Percentiles rank a stretch among this genome's conserved stretches.
Conservation (phyloP, 2,113 vertebrate genomes). For the Cyanoramphus novaezelandiae region DNA sequence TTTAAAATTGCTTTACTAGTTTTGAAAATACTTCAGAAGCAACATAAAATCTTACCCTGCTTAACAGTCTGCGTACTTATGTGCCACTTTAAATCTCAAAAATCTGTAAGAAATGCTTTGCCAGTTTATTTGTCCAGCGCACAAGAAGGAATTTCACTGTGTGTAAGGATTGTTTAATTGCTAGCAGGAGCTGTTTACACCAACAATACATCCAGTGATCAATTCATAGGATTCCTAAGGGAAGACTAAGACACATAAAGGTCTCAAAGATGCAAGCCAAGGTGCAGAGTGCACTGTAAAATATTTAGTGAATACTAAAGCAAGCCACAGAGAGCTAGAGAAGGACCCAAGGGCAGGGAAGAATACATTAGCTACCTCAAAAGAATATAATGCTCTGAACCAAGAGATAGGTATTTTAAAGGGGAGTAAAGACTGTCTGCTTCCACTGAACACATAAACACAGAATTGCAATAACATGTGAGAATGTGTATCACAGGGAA, state of each 20-base stretch:
- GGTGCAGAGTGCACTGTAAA: neutral
- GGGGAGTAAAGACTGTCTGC: neutral
- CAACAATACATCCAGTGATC: neutral
- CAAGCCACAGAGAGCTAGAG: neutral
- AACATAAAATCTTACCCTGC: neutral
- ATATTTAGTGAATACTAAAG: conserved; percentile 36
- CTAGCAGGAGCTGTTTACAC: neutral
- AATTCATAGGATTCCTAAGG: conserved; percentile 27
- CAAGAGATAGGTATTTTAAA: neutral
- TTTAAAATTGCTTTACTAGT: neutral
- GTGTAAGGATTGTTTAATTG: conserved; percentile 5
- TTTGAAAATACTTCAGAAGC: neutral
- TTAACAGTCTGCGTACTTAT: neutral
- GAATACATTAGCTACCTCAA: neutral
- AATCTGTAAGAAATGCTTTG: neutral
- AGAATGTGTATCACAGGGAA: neutral
- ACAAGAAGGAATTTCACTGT: neutral
- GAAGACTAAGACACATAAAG: neutral
- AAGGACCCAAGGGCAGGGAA: neutral
- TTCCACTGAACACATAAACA: neutral
- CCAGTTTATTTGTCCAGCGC: neutral
- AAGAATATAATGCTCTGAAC: neutral
- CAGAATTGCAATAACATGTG: neutral
- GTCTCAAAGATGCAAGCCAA: neutral
- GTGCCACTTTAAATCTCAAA: neutral